Evolutionary conservation across 2,888 invertebrate genomes (phyloP).

Genomic region (Limnephilus marmoratus): DNA sequence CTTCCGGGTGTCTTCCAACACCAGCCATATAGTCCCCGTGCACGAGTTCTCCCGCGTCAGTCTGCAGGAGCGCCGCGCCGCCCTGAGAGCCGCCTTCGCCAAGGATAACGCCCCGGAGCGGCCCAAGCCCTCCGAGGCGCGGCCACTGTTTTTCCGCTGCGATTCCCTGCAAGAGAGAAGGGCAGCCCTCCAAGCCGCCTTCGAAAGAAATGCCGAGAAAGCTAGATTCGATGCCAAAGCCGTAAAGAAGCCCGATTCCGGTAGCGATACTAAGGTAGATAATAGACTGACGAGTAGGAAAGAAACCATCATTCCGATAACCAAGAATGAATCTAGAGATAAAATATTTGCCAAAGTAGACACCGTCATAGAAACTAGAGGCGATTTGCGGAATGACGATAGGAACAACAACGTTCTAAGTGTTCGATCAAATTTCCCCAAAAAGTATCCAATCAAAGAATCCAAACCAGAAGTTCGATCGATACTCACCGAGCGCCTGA

Average conservation of each 20-base stretch:
- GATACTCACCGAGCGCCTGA: slow-evolving; percentile 43
- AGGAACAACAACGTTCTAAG: slow-evolving; percentile 37
- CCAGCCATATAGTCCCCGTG: slow-evolving; percentile 78
- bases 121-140: slow-evolving; percentile 71
- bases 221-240: slow-evolving; percentile 60
- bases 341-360: slow-evolving; percentile 64
- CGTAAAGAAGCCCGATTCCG: slow-evolving; percentile 39
- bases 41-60: slow-evolving; percentile 80
- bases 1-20: slow-evolving; percentile 77
- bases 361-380: slow-evolving; percentile 58
- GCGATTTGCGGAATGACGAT: slow-evolving; percentile 61
- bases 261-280: slow-evolving; percentile 31
- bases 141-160: slow-evolving; percentile 59
- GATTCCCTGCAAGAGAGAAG: slow-evolving; percentile 62
- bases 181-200: slow-evolving; percentile 65
- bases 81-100: slow-evolving; percentile 76
- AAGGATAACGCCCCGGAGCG: slow-evolving; percentile 70
- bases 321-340: slow-evolving; percentile 51
- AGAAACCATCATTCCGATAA: slow-evolving; percentile 42
- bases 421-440: slow-evolving; percentile 45
- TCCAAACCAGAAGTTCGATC: slow-evolving; percentile 53
- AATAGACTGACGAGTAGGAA: slow-evolving; percentile 41
- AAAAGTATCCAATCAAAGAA: slow-evolving; percentile 48
- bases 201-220: slow-evolving; percentile 63
- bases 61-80: slow-evolving; percentile 77